phyloP scores from a whole-genome alignment of 1,140 invertebrate genomes.

The Bombus confusus region DNA sequence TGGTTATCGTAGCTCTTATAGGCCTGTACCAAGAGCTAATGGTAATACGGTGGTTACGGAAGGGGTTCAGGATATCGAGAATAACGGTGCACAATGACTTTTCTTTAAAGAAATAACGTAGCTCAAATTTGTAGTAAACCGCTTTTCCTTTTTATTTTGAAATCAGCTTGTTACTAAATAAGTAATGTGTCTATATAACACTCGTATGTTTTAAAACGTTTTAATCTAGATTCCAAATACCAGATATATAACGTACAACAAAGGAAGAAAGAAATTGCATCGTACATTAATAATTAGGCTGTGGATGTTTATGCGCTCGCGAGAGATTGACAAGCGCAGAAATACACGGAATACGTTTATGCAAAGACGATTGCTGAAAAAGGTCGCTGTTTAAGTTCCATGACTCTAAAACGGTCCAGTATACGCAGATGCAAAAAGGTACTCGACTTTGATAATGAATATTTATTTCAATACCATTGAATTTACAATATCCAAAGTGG shows the following conservation, averaged over 20 bases:
- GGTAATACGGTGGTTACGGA: constrained; percentile 62
- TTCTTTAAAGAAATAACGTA: not conserved
- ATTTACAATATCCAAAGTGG: not conserved
- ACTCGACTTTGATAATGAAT: not conserved
- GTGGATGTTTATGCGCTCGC: too few species aligned
- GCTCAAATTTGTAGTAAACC: not conserved
- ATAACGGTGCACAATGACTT: constrained; percentile 9
- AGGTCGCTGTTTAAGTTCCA: too few species aligned
- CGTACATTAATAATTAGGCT: too few species aligned
- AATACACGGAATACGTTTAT: too few species aligned
- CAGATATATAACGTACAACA: not conserved
- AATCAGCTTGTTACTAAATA: not conserved
- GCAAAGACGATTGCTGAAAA: too few species aligned
- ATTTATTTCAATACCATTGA: not conserved
- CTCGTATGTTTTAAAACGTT: not conserved
- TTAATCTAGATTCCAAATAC: not conserved
- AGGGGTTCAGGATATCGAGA: constrained; percentile 66
- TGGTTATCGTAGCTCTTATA: constrained; percentile 74
- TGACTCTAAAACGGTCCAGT: not conserved
- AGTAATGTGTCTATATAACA: not conserved
- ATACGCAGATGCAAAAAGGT: not conserved
- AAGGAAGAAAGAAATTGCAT: not conserved
- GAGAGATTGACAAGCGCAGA: too few species aligned
- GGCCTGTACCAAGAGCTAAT: constrained; percentile 51
- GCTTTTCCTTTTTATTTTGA: not conserved